Base-by-base conservation (phyloP, 2,113 vertebrate genomes). In the Chunga burmeisteri region DNA sequence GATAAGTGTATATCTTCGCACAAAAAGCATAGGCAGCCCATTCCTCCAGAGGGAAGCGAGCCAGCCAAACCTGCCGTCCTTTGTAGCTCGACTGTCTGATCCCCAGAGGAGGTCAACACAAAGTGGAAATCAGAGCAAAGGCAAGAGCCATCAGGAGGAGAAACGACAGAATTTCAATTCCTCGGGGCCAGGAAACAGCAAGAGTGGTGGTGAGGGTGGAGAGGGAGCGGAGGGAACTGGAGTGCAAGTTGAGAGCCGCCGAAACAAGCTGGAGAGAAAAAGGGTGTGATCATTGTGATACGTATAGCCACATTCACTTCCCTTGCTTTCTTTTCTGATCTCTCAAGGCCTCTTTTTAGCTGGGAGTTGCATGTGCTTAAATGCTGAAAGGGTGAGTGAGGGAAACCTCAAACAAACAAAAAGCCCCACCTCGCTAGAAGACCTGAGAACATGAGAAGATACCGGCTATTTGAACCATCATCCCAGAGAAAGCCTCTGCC, bases 41-140 rank as follows among this genome's bases (percentile, higher is more conserved):
- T 19, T 47, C n/a, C 38, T 67, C 10, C 1, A 0, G 3, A 52
- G 68, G n/a, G 27, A 34, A 34, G 19, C 0, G 0, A 90, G 20
- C 29, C 73, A 32, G 73, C 1, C 2, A 7, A 56, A 47, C 19
- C 46, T 18, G 26, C 40, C 21, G 0, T 17, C 26, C 58, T 13
- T 29, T 11, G 53, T 3, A 30, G 16, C 50, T 30, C 0, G 0
- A 2, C 11, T 6, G 59, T 20, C 53, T 55, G 67, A 30, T 29
- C 53, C 53, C 42, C 21, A 36, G 44, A 16, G 42, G 30, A 81
- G 79, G 58, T 50, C 88, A 70, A 50, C 55, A 19, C 4, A 0
- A n/a, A 88, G 50, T 4, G 26, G 55, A 32, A 65, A 26, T 16
- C 16, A 52, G 86, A 55, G 40, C 1, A 3, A 89, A n/a, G 1